Percentiles rank a stretch among this genome's conserved stretches.
Evolutionary conservation across 1,140 invertebrate species (phyloP).

Genomic region (Leptinotarsa texana): DNA sequence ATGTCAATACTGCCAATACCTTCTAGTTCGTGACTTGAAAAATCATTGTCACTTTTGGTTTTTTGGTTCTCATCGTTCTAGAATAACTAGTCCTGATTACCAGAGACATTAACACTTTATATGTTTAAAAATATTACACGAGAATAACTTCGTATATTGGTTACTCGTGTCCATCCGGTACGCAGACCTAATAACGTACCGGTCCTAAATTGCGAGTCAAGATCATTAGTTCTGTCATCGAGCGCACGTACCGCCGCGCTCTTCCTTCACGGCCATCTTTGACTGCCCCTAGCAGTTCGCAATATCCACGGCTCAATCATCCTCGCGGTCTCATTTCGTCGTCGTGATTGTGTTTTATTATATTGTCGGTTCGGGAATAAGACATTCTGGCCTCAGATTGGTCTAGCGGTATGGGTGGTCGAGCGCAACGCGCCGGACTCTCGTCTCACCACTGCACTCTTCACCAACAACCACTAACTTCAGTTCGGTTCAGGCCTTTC

Average conservation of each 20-base stretch:
- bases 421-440: slow-evolving; percentile 26
- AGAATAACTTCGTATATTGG: not conserved
- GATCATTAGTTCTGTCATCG: slow-evolving; percentile 43
- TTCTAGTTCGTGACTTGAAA: no score
- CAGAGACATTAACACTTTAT: no score
- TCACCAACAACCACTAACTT: slow-evolving; percentile 34
- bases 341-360: slow-evolving; percentile 53
- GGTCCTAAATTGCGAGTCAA: slow-evolving; percentile 29
- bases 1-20: no score
- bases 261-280: slow-evolving; percentile 43
- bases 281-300: slow-evolving; percentile 35
- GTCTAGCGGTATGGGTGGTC: slow-evolving; percentile 54
- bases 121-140: no score
- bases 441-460: slow-evolving; percentile 25
- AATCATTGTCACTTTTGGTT: no score
- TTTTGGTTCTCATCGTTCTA: no score
- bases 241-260: slow-evolving; percentile 34
- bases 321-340: slow-evolving; percentile 50
- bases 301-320: slow-evolving; percentile 52
- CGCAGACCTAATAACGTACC: slow-evolving; percentile 17
- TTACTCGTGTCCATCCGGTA: slow-evolving; percentile 6
- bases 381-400: slow-evolving; percentile 54
- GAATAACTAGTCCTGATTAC: no score
- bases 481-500: slow-evolving; percentile 30
- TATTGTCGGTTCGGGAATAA: slow-evolving; percentile 52